These are phyloP conservation scores for Spondyliosoma cantharus DNA, from an alignment of 2,797 vertebrate species.

Conservation along the genomic window DNA sequence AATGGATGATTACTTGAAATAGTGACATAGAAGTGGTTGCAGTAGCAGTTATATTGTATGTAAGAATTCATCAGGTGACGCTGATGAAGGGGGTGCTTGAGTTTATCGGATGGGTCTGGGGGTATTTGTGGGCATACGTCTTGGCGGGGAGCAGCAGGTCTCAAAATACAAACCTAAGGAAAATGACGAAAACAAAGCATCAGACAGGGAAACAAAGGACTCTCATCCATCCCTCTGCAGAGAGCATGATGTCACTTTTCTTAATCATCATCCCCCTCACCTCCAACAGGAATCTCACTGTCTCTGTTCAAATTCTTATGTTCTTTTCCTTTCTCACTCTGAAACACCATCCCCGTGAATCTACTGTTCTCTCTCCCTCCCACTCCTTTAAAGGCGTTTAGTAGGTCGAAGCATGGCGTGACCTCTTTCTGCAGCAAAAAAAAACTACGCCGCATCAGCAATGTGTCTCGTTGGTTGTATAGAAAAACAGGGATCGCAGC, in stretches of 20 bases:
- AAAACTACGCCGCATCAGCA: constrained; percentile 46
- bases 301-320: constrained; percentile 5
- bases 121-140: too few species aligned
- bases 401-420: constrained; percentile 3
- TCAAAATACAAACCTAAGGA: too few species aligned
- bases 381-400: constrained; percentile 56
- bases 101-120: too few species aligned
- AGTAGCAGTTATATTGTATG: too few species aligned
- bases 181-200: too few species aligned
- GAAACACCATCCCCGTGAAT: not conserved
- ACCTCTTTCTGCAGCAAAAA: constrained; percentile 21
- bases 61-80: too few species aligned
- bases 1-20: too few species aligned
- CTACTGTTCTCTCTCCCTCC: constrained; percentile 9
- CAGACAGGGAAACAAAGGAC: too few species aligned
- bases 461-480: constrained; percentile 5
- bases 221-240: constrained; percentile 30
- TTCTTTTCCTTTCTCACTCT: constrained; percentile 8
- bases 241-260: constrained; percentile 36
- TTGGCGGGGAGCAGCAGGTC: too few species aligned
- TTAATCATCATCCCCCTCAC: constrained; percentile 35
- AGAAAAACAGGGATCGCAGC: constrained; percentile 20
- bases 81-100: too few species aligned
- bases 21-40: too few species aligned
- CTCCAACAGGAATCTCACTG: constrained; percentile 15